Base-by-base conservation (phyloP, 2,888 invertebrate genomes). In the Gerris lacustris region DNA sequence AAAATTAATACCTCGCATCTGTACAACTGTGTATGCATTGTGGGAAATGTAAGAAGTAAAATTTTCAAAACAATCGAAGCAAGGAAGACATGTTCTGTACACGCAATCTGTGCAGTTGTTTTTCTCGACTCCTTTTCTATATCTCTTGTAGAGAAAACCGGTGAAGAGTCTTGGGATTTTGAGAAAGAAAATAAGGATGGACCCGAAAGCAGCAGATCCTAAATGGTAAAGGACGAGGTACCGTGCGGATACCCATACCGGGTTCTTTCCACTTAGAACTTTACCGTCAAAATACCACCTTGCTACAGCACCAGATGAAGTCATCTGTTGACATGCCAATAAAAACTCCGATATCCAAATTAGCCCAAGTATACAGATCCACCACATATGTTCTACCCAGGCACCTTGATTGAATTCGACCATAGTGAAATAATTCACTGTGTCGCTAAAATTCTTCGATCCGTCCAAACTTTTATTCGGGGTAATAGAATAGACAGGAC, bases 321-420 rank as follows among this genome's bases (percentile, higher is more conserved):
- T 91, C 87, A 96, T 92, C 80, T 94, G 92, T 80, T 96, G 95
- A 79, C 95, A 95, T 15, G 92, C 94, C 76, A 94, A 88, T 76
- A 96, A 94, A 79, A 96, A 96, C 82, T 97, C 96, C 44, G 92
- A 89, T 11, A 90, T 89, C 96, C 96, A 97, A 74, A 97, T 86
- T 43, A 96, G 84, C 64, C 93, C 96, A 69, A 96, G 85, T 18
- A 93, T 83, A 79, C 95, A 93, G 76, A 95, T 87, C 94, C 94
- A 95, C 90, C 96, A 93, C 90, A 96, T 91, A 77, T 93, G 92
- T 78, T 90, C 89, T 55, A 94, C 87, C 88, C 91, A 91, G 76
- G 87, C 84, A 0, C 88, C 87, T 78, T 91, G 89, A 11, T 85
- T 82, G 78, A 90, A 93, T 79, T 91, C 88, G 70, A 93, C 84